Base-by-base conservation (phyloP, 2,888 invertebrate genomes). In the Hoplodrina ambigua region DNA sequence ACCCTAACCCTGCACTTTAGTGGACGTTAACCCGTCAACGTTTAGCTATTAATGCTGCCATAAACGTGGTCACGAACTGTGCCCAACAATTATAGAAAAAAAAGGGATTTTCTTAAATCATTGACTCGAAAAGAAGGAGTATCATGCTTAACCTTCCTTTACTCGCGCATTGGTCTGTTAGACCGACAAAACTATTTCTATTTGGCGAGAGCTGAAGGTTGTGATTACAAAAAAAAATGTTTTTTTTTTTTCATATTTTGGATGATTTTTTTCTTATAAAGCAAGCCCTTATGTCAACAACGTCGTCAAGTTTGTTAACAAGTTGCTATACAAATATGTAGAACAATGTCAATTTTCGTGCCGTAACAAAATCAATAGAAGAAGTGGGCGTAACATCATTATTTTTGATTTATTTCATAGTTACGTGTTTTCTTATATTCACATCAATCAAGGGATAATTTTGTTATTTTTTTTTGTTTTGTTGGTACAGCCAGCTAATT, bases 391-490 rank as follows among this genome's bases (percentile, higher is more conserved):
- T 60, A 10, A 4, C 33, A 53, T 63, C 73, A 63, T 72, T 78
- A 59, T 7, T 25, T 44, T 19, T 76, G 75, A 76, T 76, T 76
- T 49, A 80, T 76, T 66, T 49, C 46, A 11, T 33, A 46, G 54
- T 74, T 52, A 58, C 13, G n/a, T 41, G 65, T 54, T 46, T 25
- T 25, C 8, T 13, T 55, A 17, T 17, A 30, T 46, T 8, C 37
- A 50, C 59, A 79, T 79, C 41, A 57, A 79, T 73, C 56, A 58
- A 6, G 11, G 1, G n/a, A 33, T 52, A 20, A 33, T 55, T 46
- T 52, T 37, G 17, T 53, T 20, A 37, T 59, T 13, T 41, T 59
- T 13, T 41, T 25, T n/a, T 10, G 17, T 49, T 57, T 30, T 37
- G 33, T 37, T 41, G 20, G 37, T 41, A 46, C 1, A 44, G n/a